Evolutionary conservation across 2,113 vertebrate species (phyloP).

Genomic region (Sterrhoptilus dennistouni): DNA sequence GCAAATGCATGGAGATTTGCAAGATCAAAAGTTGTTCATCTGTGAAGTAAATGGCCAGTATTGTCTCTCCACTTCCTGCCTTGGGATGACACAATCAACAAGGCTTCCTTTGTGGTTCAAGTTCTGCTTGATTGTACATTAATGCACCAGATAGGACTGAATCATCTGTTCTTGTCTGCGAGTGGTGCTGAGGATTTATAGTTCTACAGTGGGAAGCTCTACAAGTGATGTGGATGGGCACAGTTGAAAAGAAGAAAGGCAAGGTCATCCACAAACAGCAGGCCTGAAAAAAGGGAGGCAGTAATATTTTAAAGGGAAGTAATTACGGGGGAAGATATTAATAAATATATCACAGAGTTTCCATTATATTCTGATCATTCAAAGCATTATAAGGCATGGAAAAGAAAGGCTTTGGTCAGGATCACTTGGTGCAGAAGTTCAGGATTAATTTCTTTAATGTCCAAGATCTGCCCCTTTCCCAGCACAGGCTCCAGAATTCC

Average conservation of each 20-base stretch:
- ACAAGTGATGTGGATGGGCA: neutral
- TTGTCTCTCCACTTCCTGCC: conserved; percentile 46
- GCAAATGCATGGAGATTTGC: neutral
- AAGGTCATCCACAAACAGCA: neutral
- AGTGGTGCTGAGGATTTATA: neutral
- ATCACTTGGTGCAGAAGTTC: neutral
- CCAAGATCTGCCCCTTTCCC: neutral
- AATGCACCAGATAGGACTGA: neutral
- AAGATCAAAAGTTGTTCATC: conserved; percentile 43
- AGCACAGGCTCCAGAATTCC: neutral
- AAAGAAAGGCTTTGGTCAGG: neutral
- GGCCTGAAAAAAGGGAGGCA: neutral
- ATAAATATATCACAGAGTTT: neutral
- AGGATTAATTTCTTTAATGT: neutral
- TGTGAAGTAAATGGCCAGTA: conserved; percentile 23
- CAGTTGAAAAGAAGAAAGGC: neutral
- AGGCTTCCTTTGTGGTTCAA: conserved; percentile 22
- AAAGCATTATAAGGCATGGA: neutral
- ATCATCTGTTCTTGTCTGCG: neutral
- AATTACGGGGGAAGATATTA: neutral
- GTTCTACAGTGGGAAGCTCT: neutral
- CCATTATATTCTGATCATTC: neutral
- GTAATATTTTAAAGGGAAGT: neutral
- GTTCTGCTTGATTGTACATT: conserved; percentile 1
- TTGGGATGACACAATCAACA: conserved; percentile 45